phyloP scores from a whole-genome alignment of 1,140 invertebrate species.

The Drosophila watanabei region DNA sequence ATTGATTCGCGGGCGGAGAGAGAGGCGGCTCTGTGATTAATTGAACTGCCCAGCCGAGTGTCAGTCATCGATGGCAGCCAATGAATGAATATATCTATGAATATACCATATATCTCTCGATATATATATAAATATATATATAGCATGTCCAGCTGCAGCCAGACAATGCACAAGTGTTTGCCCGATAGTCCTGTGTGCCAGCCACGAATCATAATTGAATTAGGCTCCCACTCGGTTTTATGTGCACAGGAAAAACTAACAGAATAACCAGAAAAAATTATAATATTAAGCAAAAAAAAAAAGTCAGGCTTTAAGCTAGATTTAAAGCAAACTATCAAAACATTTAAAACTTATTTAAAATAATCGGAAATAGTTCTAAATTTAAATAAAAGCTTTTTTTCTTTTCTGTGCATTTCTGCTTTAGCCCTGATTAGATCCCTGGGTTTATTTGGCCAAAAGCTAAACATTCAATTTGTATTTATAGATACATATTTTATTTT shows the following conservation, averaged over 20 bases:
- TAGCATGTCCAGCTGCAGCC: slow-evolving; percentile 1
- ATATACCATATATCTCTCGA: slow-evolving; percentile 33
- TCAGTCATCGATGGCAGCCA: slow-evolving; percentile 61
- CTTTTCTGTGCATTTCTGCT: background rate
- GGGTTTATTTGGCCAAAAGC: slow-evolving; percentile 24
- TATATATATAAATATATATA: slow-evolving; percentile 8
- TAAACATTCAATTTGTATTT: slow-evolving; percentile 23
- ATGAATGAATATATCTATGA: slow-evolving; percentile 62
- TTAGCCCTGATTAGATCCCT: slow-evolving; percentile 1
- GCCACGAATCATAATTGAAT: slow-evolving; percentile 75
- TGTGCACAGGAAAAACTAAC: background rate
- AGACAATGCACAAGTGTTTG: slow-evolving; percentile 31
- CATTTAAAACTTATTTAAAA: no score
- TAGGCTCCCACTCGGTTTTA: slow-evolving; percentile 6
- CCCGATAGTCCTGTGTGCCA: slow-evolving; percentile 27
- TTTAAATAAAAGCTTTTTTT: fast-evolving
- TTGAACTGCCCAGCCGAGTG: slow-evolving; percentile 60
- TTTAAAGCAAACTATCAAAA: background rate
- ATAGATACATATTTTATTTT: slow-evolving; percentile 12
- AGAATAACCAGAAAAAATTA: no score
- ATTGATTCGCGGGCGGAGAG: slow-evolving; percentile 33
- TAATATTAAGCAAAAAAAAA: background rate
- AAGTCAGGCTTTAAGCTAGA: background rate
- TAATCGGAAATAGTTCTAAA: background rate
- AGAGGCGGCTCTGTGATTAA: slow-evolving; percentile 54